Percentiles rank a stretch among this genome's conserved stretches.
phyloP scores from a whole-genome alignment of 2,797 vertebrate genomes.

The Lindbergichthys nudifrons region DNA sequence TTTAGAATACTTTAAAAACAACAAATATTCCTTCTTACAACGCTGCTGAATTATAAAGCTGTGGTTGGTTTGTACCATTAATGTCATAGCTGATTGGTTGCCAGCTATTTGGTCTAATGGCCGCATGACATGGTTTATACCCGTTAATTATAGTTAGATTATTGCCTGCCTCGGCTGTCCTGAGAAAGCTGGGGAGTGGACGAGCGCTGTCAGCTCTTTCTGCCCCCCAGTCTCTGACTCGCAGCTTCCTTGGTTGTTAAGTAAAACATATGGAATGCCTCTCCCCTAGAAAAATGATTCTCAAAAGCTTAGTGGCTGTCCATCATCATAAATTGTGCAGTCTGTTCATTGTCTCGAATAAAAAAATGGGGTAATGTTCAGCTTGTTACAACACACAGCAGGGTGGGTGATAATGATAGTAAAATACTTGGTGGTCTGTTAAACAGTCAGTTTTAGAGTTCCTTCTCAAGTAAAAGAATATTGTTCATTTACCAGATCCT shows the following conservation, averaged over 20 bases:
- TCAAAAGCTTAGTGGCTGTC: conserved; percentile 52
- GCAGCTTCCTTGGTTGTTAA: conserved; percentile 80
- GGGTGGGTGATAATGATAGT: neutral
- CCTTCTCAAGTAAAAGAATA: conserved; percentile 27
- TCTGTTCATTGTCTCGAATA: conserved; percentile 21
- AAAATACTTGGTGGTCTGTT: conserved; percentile 8
- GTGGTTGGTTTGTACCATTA: conserved; percentile 79
- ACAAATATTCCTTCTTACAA: conserved; percentile 70
- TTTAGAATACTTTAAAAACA: conserved; percentile 65
- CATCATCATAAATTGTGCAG: conserved; percentile 43
- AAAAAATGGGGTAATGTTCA: conserved; percentile 28
- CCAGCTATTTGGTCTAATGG: conserved; percentile 81
- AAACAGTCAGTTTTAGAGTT: conserved; percentile 9
- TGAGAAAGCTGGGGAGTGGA: conserved; percentile 76
- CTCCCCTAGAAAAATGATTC: conserved; percentile 67
- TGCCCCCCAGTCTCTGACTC: conserved; percentile 74
- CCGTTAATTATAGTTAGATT: conserved; percentile 88
- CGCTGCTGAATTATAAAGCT: conserved; percentile 57
- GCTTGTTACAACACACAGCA: conserved; percentile 10
- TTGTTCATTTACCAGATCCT: conserved; percentile 14
- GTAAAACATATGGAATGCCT: conserved; percentile 81
- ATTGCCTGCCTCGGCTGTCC: conserved; percentile 84
- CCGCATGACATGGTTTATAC: conserved; percentile 86
- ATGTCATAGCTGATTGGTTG: conserved; percentile 85
- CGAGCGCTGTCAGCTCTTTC: conserved; percentile 82